These are phyloP conservation scores for Ceramica pisi DNA, from an alignment of 2,888 invertebrate genomes.

Conservation along the genomic window DNA sequence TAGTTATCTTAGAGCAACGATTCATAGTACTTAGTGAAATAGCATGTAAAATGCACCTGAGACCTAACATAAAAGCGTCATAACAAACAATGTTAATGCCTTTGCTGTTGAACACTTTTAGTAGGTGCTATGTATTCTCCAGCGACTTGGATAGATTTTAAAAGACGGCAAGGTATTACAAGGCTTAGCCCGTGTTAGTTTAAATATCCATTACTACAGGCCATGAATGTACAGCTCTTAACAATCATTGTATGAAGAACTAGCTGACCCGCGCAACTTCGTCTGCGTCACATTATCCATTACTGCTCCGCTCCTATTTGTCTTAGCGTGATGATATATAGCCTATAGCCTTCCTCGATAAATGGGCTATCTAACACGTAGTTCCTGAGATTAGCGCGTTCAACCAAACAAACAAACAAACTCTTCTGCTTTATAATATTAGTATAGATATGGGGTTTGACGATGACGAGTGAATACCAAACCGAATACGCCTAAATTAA, in stretches of 20 bases:
- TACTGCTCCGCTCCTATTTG: no score
- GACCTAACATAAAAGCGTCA: background rate
- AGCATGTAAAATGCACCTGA: background rate
- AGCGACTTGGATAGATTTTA: slow-evolving; percentile 11
- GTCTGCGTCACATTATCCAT: no score
- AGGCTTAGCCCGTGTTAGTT: slow-evolving; percentile 9
- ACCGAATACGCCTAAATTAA: background rate
- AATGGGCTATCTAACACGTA: no score
- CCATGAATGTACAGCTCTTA: slow-evolving; percentile 17
- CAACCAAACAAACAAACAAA: no score
- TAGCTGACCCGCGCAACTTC: no score
- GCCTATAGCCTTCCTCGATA: no score
- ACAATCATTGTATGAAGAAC: background rate
- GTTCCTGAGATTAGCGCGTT: no score
- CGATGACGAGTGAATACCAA: background rate
- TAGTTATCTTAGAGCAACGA: background rate
- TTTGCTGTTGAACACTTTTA: slow-evolving; percentile 12
- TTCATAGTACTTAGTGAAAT: slow-evolving; percentile 9
- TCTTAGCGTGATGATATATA: no score
- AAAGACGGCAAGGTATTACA: slow-evolving; percentile 15
- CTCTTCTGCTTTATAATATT: no score
- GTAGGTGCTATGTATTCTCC: slow-evolving; percentile 48
- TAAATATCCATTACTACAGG: slow-evolving; percentile 35
- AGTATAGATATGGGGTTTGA: background rate
- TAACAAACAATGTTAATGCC: slow-evolving; percentile 14